phyloP scores from a whole-genome alignment of 2,888 invertebrate species.

The Campoplex nolae region DNA sequence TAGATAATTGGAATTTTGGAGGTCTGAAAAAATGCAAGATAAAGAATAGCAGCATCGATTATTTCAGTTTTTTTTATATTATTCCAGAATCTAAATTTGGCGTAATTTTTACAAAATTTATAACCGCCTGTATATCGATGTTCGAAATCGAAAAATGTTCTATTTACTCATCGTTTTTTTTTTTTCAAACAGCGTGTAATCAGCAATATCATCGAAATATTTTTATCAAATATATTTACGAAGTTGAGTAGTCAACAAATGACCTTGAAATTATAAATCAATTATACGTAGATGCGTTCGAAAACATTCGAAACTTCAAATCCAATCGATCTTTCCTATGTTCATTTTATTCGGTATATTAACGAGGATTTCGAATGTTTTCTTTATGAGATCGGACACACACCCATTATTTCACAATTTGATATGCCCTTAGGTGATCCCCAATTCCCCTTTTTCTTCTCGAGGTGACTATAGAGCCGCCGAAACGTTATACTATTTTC shows the following conservation, averaged over 20 bases:
- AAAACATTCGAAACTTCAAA: background rate
- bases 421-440: slow-evolving; percentile 24
- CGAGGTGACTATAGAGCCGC: slow-evolving; percentile 10
- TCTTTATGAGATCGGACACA: background rate
- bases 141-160: background rate
- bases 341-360: background rate
- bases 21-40: no score
- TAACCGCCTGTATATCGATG: background rate
- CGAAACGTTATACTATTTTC: slow-evolving; percentile 60
- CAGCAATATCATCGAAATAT: background rate
- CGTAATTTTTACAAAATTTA: background rate
- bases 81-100: background rate
- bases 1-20: background rate
- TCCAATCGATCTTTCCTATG: background rate
- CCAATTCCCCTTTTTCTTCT: background rate
- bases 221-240: background rate
- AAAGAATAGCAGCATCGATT: background rate
- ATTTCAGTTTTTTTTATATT: no score
- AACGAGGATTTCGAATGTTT: background rate
- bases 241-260: background rate
- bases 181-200: background rate
- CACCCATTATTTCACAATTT: slow-evolving; percentile 5
- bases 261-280: background rate
- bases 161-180: background rate
- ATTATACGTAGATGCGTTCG: background rate